These are phyloP conservation scores for Drosophila truncata DNA, from an alignment of 1,140 invertebrate genomes.

Conservation along the genomic window DNA sequence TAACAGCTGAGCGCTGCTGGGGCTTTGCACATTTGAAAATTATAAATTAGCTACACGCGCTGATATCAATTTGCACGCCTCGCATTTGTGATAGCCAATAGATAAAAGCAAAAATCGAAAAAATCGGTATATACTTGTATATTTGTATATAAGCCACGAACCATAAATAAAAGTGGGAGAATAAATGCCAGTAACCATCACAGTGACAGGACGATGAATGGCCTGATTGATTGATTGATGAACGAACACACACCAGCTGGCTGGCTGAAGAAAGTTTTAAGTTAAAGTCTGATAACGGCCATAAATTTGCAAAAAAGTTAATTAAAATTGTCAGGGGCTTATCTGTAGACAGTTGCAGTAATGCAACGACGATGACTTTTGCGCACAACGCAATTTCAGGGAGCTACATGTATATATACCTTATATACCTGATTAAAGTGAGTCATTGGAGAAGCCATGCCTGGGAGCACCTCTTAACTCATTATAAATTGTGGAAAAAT, in stretches of 20 bases:
- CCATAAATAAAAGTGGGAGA: constrained; percentile 27
- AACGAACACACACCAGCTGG: constrained; percentile 4
- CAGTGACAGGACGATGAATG: constrained; percentile 22
- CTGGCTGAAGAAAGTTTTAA: constrained; percentile 20
- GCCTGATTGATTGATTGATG: constrained; percentile 19
- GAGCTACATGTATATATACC: neutral
- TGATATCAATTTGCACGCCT: constrained; percentile 62
- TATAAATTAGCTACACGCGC: constrained; percentile 76
- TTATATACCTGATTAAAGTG: neutral
- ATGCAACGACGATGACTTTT: constrained; percentile 15
- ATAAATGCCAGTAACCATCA: constrained; percentile 17
- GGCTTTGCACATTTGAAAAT: constrained; percentile 30
- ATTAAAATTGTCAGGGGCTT: constrained; percentile 31
- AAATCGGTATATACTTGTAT: neutral
- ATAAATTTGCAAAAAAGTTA: constrained; percentile 20
- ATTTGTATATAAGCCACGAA: neutral
- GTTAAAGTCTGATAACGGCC: constrained; percentile 9
- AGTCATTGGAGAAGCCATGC: neutral
- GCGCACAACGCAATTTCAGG: constrained; percentile 23
- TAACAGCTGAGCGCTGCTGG: constrained; percentile 2
- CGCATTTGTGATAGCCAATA: constrained; percentile 50
- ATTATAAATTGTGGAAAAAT: neutral
- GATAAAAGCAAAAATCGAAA: constrained; percentile 20
- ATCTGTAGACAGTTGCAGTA: constrained; percentile 14
- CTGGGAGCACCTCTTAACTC: neutral